Evolutionary conservation across 2,888 invertebrate genomes (phyloP).

Genomic region (Trichopria drosophilae): DNA sequence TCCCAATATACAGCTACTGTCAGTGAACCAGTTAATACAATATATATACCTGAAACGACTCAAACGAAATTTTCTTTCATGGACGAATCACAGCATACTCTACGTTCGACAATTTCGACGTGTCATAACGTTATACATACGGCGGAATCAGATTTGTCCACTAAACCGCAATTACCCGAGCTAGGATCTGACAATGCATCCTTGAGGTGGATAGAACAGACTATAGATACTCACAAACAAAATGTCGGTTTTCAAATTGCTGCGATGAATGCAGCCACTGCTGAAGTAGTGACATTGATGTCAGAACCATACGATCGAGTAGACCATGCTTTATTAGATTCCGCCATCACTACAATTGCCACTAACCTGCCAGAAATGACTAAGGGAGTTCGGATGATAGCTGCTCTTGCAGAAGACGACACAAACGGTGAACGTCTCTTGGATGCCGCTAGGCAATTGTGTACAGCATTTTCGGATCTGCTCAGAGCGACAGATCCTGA

Average conservation of each 20-base stretch:
- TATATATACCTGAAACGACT: constrained; percentile 87
- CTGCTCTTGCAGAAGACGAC: constrained; percentile 89
- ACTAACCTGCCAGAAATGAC: constrained; percentile 96
- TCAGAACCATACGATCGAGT: constrained; percentile 84
- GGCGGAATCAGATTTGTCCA: constrained; percentile 78
- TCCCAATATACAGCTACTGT: constrained; percentile 90
- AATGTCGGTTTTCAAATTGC: constrained; percentile 96
- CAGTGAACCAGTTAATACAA: constrained; percentile 86
- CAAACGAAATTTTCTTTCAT: constrained; percentile 83
- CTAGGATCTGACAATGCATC: constrained; percentile 84
- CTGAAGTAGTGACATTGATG: constrained; percentile 91
- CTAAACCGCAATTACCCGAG: constrained; percentile 68
- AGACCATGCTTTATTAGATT: constrained; percentile 93
- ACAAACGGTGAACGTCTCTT: constrained; percentile 81
- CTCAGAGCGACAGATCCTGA: constrained; percentile 95
- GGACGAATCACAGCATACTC: constrained; percentile 89
- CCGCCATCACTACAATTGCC: constrained; percentile 96
- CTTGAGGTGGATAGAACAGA: constrained; percentile 91
- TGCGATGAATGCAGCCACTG: constrained; percentile 99
- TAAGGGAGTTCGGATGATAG: constrained; percentile 90
- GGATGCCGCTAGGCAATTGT: constrained; percentile 89
- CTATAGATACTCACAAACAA: constrained; percentile 92
- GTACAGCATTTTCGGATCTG: constrained; percentile 91
- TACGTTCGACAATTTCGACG: constrained; percentile 86
- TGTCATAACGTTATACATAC: constrained; percentile 86